Percentiles rank a stretch among this genome's conserved stretches.
Conservation (phyloP, 2,888 invertebrate species). For the Ophioninae sp. region DNA sequence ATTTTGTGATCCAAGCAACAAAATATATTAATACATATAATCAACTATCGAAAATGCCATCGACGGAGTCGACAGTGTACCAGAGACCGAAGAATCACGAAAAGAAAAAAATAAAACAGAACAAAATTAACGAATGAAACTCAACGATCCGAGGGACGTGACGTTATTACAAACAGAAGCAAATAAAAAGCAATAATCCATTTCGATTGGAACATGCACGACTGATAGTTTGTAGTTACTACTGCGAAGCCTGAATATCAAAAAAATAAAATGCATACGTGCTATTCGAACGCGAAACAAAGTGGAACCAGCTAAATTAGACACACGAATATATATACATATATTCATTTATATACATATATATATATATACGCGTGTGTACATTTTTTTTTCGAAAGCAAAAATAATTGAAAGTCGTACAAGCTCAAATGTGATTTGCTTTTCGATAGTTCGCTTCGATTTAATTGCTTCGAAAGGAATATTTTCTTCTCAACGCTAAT, state of each 20-base stretch:
- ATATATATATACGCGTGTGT: too few relatives aligned
- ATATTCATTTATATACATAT: too few relatives aligned
- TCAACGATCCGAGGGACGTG: slow-evolving; percentile 30
- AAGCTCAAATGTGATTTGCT: slow-evolving; percentile 7
- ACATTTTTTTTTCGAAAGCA: slow-evolving; percentile 19
- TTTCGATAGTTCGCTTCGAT: slow-evolving; percentile 19
- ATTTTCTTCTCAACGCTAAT: slow-evolving; percentile 2
- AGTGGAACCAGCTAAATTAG: slow-evolving; percentile 13
- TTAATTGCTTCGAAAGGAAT: background rate
- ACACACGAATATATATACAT: background rate
- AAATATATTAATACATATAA: too few relatives aligned
- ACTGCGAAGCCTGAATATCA: slow-evolving; percentile 60
- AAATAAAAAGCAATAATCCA: slow-evolving; percentile 63
- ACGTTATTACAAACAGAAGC: slow-evolving; percentile 22
- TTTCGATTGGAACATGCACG: slow-evolving; percentile 64
- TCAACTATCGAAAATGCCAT: too few relatives aligned
- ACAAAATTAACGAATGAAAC: slow-evolving; percentile 12
- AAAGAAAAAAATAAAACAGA: background rate
- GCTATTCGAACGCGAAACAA: slow-evolving; percentile 6
- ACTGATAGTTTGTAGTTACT: slow-evolving; percentile 69
- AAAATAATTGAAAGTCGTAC: slow-evolving; percentile 7
- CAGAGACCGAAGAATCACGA: background rate
- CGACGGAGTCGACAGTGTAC: too few relatives aligned
- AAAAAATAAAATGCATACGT: slow-evolving; percentile 36
- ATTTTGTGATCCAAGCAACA: too few relatives aligned